These are phyloP conservation scores for Liodrosophila aerea DNA, from an alignment of 2,888 invertebrate species.

Conservation along the genomic window DNA sequence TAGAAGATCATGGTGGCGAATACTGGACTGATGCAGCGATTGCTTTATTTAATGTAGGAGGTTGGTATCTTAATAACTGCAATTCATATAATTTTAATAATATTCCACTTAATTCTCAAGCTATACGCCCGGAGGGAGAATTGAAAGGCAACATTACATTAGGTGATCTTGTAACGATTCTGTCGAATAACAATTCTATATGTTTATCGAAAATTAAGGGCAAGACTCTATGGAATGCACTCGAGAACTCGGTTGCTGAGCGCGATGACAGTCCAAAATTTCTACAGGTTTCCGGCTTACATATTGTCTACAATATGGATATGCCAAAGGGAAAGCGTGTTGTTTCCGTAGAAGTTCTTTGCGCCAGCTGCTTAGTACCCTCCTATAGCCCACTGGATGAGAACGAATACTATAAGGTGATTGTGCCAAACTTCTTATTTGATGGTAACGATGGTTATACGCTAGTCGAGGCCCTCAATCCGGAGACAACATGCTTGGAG, in stretches of 20 bases:
- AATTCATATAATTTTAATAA: no score
- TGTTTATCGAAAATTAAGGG: constrained; percentile 87
- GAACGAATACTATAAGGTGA: constrained; percentile 85
- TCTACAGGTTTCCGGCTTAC: constrained; percentile 91
- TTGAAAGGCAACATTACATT: constrained; percentile 85
- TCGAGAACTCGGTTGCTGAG: constrained; percentile 87
- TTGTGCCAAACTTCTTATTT: constrained; percentile 87
- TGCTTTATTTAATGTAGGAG: constrained; percentile 89
- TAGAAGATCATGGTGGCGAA: constrained; percentile 65
- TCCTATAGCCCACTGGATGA: constrained; percentile 84
- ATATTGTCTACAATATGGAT: constrained; percentile 87
- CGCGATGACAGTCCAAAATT: constrained; percentile 85
- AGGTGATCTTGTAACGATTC: constrained; percentile 87
- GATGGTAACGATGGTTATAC: constrained; percentile 89
- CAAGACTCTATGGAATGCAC: constrained; percentile 84
- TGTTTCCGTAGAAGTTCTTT: constrained; percentile 85
- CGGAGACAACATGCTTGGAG: constrained; percentile 76
- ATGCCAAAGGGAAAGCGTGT: constrained; percentile 86
- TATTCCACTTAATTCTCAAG: constrained; percentile 40
- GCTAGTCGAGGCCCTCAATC: constrained; percentile 46
- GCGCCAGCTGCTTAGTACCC: constrained; percentile 87
- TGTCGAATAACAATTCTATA: constrained; percentile 90
- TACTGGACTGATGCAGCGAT: constrained; percentile 92
- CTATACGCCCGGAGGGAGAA: constrained; percentile 86
- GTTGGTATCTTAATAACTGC: constrained; percentile 60